Conservation (phyloP, 2,797 vertebrate genomes). For the Cossypha dichroa region DNA sequence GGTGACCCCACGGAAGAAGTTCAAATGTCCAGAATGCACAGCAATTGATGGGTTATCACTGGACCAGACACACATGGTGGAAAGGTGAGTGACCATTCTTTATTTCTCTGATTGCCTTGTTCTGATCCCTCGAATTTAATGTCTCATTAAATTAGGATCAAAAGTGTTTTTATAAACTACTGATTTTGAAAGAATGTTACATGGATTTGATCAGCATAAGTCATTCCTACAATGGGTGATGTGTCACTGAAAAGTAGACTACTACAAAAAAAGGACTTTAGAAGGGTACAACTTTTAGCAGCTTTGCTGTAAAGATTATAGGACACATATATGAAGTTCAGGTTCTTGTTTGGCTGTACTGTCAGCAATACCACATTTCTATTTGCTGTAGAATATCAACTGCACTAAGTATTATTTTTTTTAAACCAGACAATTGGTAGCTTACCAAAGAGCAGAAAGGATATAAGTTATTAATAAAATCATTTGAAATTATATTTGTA, state of each 20-base stretch:
- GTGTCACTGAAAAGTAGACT: neutral
- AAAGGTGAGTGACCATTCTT: constrained; percentile 83
- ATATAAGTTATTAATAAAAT: neutral
- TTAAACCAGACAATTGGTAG: neutral
- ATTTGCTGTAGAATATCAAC: neutral
- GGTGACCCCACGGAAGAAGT: constrained; percentile 99
- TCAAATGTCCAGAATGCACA: constrained; percentile 98
- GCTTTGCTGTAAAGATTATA: neutral
- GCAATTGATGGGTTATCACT: constrained; percentile 96
- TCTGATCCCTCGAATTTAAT: neutral
- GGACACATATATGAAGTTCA: neutral
- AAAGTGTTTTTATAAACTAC: neutral
- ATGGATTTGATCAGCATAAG: neutral
- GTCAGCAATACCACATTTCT: neutral
- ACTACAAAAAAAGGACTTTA: neutral
- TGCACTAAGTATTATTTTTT: neutral
- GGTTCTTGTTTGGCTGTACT: neutral
- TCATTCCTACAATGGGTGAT: neutral
- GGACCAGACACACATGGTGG: constrained; percentile 99
- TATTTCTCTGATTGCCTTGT: neutral
- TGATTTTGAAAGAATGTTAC: neutral
- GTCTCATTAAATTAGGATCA: neutral
- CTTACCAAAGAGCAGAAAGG: neutral
- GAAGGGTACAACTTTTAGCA: neutral
- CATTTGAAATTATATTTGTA: neutral